These are phyloP conservation scores for Hiodon tergisus DNA, from an alignment of 2,113 vertebrate genomes.

Conservation along the genomic window DNA sequence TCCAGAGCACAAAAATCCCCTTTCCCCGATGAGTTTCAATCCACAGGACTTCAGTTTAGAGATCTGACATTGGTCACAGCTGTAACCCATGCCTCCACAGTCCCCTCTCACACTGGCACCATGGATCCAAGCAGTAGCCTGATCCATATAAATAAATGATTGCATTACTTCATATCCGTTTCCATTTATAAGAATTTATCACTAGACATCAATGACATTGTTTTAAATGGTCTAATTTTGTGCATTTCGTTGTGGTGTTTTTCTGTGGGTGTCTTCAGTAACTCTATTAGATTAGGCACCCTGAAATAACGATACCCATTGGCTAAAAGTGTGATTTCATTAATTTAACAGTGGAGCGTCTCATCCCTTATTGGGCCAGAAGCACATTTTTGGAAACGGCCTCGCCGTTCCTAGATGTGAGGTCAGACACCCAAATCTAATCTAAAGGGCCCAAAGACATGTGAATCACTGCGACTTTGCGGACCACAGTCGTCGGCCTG, in stretches of 20 bases:
- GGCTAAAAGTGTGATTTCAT: constrained; percentile 13
- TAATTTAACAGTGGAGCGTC: constrained; percentile 4
- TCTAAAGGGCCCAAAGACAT: constrained; percentile 11
- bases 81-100: too few species aligned
- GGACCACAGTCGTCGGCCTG: neutral
- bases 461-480: constrained; percentile 1
- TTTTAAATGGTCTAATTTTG: neutral
- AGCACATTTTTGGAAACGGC: constrained; percentile 12
- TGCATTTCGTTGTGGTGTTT: neutral
- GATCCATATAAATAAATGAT: neutral
- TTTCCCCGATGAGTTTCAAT: neutral
- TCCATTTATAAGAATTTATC: neutral
- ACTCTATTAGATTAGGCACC: neutral
- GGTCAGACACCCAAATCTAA: constrained; percentile 11
- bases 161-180: neutral
- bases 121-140: neutral
- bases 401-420: constrained; percentile 7
- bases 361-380: neutral
- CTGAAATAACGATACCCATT: constrained; percentile 20
- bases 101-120: too few species aligned
- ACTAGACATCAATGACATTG: neutral
- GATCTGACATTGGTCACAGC: neutral
- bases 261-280: neutral
- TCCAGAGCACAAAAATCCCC: too few species aligned
- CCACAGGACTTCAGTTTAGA: neutral